phyloP scores from a whole-genome alignment of 1,140 invertebrate genomes.

The Drosophila sturtevanti region DNA sequence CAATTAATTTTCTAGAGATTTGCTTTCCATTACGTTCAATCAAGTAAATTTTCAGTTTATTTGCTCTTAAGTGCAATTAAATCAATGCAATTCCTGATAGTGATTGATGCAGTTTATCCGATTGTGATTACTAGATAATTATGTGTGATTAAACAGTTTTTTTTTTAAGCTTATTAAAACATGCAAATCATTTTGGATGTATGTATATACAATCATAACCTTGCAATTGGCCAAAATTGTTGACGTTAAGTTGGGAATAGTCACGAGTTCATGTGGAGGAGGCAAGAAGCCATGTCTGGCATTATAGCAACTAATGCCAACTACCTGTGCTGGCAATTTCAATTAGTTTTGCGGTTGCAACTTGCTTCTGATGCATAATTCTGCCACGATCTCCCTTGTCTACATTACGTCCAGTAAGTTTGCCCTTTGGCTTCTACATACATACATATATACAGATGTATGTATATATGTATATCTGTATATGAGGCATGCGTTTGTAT shows the following conservation, averaged over 20 bases:
- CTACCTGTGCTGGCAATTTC: constrained; percentile 47
- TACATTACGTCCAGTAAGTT: constrained; percentile 22
- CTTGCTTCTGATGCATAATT: constrained; percentile 15
- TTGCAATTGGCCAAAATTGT: not conserved
- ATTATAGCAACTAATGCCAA: constrained; percentile 36
- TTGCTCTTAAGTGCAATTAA: too few relatives aligned
- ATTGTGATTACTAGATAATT: too few relatives aligned
- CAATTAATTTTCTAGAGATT: too few relatives aligned
- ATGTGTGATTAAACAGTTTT: too few relatives aligned
- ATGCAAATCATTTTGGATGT: constrained; percentile 7
- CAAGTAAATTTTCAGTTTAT: too few relatives aligned
- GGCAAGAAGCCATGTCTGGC: constrained; percentile 5
- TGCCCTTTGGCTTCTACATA: constrained; percentile 8
- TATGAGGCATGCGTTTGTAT: not conserved
- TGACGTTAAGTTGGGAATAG: not conserved
- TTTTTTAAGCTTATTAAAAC: not conserved
- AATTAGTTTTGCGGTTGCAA: constrained; percentile 52
- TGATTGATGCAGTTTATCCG: too few relatives aligned
- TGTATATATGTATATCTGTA: not conserved
- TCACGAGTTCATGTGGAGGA: too few relatives aligned
- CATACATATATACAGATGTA: not conserved
- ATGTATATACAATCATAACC: too few relatives aligned
- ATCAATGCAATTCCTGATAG: too few relatives aligned
- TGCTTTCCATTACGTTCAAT: too few relatives aligned
- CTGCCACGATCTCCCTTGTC: constrained; percentile 23